A percentile compares a stretch with the other conserved stretches of the same genome.
These are phyloP conservation scores for Drosophila auraria DNA, from an alignment of 1,140 invertebrate species.

Conservation along the genomic window DNA sequence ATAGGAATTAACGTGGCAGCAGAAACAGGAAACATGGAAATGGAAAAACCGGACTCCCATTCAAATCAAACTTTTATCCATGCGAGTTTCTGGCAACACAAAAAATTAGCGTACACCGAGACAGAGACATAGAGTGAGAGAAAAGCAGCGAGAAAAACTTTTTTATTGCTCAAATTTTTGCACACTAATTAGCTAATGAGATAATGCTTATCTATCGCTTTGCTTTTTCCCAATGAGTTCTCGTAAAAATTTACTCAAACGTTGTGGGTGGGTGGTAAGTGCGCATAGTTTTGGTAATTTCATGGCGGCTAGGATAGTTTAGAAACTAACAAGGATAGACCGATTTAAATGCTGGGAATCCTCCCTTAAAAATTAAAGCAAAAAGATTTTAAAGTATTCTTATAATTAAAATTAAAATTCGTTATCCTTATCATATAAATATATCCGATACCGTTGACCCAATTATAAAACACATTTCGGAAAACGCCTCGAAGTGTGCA, in stretches of 20 bases:
- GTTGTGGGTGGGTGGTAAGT: conserved; percentile 8
- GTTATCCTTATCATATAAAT: neutral
- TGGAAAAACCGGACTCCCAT: conserved; percentile 27
- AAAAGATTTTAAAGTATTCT: neutral
- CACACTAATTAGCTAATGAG: conserved; percentile 82
- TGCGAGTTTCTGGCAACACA: conserved; percentile 29
- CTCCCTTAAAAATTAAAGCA: neutral
- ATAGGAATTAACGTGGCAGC: conserved; percentile 13
- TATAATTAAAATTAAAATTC: too few species aligned
- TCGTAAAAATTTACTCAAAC: conserved; percentile 42
- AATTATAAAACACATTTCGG: conserved; percentile 23
- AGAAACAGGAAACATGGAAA: conserved; percentile 12
- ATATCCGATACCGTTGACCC: conserved; percentile 6
- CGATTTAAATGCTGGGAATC: neutral
- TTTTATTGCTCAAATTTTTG: conserved; percentile 79
- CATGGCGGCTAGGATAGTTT: neutral
- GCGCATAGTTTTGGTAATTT: conserved; percentile 39
- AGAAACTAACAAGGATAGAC: neutral
- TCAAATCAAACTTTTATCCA: conserved; percentile 54
- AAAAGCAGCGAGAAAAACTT: conserved; percentile 54
- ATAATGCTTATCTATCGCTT: conserved; percentile 78
- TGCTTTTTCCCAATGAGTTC: conserved; percentile 43
- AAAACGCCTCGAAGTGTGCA: conserved; percentile 46
- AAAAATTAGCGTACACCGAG: conserved; percentile 17
- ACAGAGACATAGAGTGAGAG: neutral